phyloP scores from a whole-genome alignment of 2,888 invertebrate genomes.

The Ganaspis brasiliensis region DNA sequence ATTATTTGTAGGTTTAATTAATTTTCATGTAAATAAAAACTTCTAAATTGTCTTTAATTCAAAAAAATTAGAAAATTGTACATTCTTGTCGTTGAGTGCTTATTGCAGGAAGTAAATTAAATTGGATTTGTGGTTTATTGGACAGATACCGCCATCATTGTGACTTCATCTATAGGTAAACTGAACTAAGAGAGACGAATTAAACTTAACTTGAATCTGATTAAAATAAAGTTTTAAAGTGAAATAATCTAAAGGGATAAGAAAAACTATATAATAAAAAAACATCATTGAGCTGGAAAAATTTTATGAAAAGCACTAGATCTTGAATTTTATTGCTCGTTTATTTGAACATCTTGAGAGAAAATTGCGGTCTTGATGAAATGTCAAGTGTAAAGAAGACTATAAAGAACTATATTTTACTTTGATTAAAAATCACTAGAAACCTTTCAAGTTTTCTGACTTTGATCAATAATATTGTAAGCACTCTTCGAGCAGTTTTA shows the following conservation, averaged over 20 bases:
- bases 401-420: constrained; percentile 26
- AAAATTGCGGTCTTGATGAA: constrained; percentile 15
- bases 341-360: background rate
- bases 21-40: too few species aligned
- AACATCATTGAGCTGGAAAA: background rate
- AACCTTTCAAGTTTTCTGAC: constrained; percentile 13
- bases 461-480: constrained; percentile 11
- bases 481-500: background rate
- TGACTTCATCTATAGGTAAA: background rate
- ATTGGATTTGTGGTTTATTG: background rate
- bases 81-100: too few species aligned
- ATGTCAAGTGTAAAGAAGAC: constrained; percentile 6
- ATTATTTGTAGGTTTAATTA: too few species aligned
- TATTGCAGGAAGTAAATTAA: constrained; percentile 11
- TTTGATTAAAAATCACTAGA: constrained; percentile 35
- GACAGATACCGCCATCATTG: background rate
- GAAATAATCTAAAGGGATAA: too few species aligned
- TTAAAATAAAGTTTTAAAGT: background rate
- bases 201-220: too few species aligned
- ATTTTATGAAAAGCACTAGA: background rate
- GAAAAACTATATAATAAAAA: background rate
- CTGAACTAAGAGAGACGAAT: background rate
- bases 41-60: too few species aligned
- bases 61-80: too few species aligned
- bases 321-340: constrained; percentile 23